Base-by-base conservation (phyloP, 2,888 invertebrate genomes). In the Lasioglossum morio region DNA sequence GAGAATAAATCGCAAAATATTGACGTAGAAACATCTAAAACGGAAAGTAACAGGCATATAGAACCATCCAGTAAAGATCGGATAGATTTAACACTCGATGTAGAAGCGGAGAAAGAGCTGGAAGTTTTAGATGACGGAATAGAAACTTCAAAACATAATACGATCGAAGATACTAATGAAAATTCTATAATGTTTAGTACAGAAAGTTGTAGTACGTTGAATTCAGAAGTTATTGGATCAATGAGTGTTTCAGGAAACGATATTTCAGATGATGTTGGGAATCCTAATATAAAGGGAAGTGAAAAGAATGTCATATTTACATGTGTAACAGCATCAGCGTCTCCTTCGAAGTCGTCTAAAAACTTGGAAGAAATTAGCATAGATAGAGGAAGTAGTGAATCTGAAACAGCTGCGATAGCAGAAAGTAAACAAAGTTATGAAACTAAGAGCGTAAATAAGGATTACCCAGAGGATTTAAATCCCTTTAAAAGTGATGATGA, bases 381-480 rank as follows among this genome's bases (percentile, higher is more conserved):
- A 3, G 30, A 63, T 4, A 19, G 14, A 72, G 40, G 46, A 27
- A 82, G 43, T 23, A 82, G 70, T 10, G 72, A 85, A 16, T 66
- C 81, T 66, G 14, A 37, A 12, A 23, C 40, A 60, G 66, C 40
- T 60, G 23, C 83, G 27, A 82, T 14, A 14, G 40, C 46, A 69
- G 63, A 83, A 34, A 82, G 73, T 1, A 88, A 81, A 19, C 57
- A 91, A n/a, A 81, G 84, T 19, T 89, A 84, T 23, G 85, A 84
- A 4, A 72, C 81, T 40, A 90, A 86, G 37, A 85, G 91, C 85
- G 73, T 92, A 75, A 91, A 91, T 80, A 88, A 82, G 34, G 94
- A 95, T 66, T 98, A 98, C 95, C 98, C 98, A 0, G 97, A 97
- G 88, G 97, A 97, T 93, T 96, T 98, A 87, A 98, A 98, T 96